Base-by-base conservation (phyloP, 2,888 invertebrate genomes). In the Drosophila stalkeri region DNA sequence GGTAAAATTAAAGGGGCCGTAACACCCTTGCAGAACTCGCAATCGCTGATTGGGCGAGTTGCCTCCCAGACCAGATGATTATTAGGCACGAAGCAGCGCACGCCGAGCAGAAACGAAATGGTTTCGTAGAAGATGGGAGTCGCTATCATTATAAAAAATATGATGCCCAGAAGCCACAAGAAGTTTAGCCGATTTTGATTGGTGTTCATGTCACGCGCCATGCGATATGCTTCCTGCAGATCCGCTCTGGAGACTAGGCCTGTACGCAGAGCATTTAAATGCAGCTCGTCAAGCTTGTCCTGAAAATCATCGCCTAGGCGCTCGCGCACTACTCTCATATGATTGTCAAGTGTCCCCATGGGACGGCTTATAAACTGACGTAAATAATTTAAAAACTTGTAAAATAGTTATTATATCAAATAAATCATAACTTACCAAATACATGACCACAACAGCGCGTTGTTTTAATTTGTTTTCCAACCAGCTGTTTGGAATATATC, bases 51-150 rank as follows among this genome's bases (percentile, higher is more conserved):
- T 33, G 98, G 98, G 80, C 98, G 94, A 27, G 97, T 96, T 61
- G 96, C 96, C 93, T 98, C 98, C 97, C 97, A 97, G 78, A 97
- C 92, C 71, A 98, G 94, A 92, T 96, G 97, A 94, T 97, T 97
- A 92, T 96, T 97, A 77, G 96, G 96, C 90, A 98, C 91, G 77
- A 97, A 93, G 93, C 98, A 98, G 90, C 97, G 94, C 77, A 95
- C 94, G 85, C 95, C 94, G 81, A 95, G 83, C 77, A 95, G 78
- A 81, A 92, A 92, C 12, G 91, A 91, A 35, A 93, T 90, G 16
- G 90, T 81, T 67, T 92, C 91, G 59, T 93, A 92, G 54, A 93
- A 90, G 43, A 93, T 76, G 3, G 93, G 93, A 5, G 93, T 92
- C 23, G 92, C 91, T 9, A 93, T 72, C 89, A 93, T 80, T 44